phyloP scores from a whole-genome alignment of 2,113 vertebrate species.

The Grus americana region DNA sequence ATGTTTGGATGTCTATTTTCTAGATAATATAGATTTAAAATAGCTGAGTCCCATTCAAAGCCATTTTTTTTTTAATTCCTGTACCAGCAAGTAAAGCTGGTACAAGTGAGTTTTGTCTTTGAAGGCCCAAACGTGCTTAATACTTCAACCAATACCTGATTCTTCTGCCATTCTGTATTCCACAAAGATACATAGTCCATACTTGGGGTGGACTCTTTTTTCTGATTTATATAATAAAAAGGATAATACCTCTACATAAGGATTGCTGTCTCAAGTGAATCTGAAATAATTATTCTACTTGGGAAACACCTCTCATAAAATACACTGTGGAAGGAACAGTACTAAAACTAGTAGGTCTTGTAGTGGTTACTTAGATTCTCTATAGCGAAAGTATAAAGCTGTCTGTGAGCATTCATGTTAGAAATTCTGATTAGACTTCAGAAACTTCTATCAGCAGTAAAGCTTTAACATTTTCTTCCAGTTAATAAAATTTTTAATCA shows the following conservation, averaged over 20 bases:
- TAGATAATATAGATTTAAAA: neutral
- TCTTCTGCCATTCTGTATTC: neutral
- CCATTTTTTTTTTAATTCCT: neutral
- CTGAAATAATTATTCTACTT: neutral
- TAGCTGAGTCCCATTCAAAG: neutral
- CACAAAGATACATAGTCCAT: rapidly evolving
- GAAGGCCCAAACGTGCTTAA: neutral
- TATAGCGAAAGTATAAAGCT: neutral
- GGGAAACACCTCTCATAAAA: neutral
- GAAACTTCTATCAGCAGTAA: neutral
- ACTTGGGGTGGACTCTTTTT: neutral
- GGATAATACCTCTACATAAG: neutral
- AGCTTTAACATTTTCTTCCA: neutral
- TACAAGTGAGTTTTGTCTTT: neutral
- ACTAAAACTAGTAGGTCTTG: neutral
- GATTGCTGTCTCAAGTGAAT: neutral
- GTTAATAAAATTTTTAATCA: neutral
- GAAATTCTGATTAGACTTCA: neutral
- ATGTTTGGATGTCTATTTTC: neutral
- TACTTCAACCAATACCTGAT: neutral
- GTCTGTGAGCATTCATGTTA: neutral
- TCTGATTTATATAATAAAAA: neutral
- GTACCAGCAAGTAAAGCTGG: neutral
- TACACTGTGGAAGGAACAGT: neutral
- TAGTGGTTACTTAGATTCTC: neutral